phyloP scores from a whole-genome alignment of 2,888 invertebrate species.

The Plagodis dolabraria region DNA sequence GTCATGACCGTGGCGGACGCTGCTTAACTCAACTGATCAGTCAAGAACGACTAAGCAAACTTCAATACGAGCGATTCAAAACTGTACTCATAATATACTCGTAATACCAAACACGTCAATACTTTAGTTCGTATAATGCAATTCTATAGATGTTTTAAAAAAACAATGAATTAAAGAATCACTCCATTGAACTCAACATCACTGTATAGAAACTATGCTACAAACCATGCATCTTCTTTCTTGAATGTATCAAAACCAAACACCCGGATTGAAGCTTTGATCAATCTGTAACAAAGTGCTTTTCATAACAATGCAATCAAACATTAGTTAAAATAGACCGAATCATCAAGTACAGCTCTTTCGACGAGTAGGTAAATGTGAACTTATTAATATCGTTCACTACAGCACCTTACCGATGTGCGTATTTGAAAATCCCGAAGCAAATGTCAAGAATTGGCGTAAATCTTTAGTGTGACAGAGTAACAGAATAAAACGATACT shows the following conservation, averaged over 20 bases:
- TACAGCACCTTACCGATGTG: conserved; percentile 12
- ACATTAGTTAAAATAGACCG: conserved; percentile 26
- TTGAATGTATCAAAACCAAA: conserved; percentile 10
- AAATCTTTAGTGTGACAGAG: conserved; percentile 2
- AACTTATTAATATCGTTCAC: conserved; percentile 17
- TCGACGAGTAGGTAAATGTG: conserved; percentile 29
- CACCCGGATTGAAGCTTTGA: conserved; percentile 15
- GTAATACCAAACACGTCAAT: too few species aligned
- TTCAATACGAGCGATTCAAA: too few species aligned
- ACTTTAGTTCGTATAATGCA: too few species aligned
- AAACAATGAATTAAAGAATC: too few species aligned
- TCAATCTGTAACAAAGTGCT: conserved; percentile 25
- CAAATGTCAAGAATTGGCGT: neutral
- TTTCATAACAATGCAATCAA: conserved; percentile 30
- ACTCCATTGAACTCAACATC: too few species aligned
- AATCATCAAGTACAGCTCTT: conserved; percentile 26
- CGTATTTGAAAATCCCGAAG: neutral
- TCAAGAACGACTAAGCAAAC: too few species aligned
- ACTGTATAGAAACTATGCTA: too few species aligned
- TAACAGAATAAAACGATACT: conserved; percentile 8
- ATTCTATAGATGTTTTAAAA: too few species aligned
- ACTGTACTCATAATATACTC: too few species aligned
- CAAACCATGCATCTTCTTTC: neutral
- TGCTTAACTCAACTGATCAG: too few species aligned
- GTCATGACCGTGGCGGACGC: too few species aligned